phyloP scores from a whole-genome alignment of 2,888 invertebrate species.

The Ametastegia equiseti region DNA sequence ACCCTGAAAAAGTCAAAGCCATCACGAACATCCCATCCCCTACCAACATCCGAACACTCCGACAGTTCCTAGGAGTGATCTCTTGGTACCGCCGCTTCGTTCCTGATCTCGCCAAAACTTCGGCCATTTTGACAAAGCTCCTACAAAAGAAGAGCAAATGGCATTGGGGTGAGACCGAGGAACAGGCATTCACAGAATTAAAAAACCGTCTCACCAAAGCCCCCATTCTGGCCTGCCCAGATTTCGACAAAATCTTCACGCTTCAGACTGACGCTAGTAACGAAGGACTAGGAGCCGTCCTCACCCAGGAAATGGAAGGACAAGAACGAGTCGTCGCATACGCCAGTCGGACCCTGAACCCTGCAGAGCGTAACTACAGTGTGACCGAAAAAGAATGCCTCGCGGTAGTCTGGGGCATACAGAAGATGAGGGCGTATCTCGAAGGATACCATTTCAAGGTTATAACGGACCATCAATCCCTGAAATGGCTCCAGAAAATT shows the following conservation, averaged over 20 bases:
- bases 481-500: conserved; percentile 54
- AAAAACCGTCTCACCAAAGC: conserved; percentile 49
- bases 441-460: conserved; percentile 47
- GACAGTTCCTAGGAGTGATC: conserved; percentile 59
- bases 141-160: conserved; percentile 52
- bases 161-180: conserved; percentile 50
- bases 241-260: conserved; percentile 53
- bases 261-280: conserved; percentile 53
- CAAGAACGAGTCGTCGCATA: neutral
- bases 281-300: conserved; percentile 45
- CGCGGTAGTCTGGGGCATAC: conserved; percentile 30
- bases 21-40: conserved; percentile 53
- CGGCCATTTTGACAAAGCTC: conserved; percentile 53
- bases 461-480: conserved; percentile 48
- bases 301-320: conserved; percentile 27
- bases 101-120: conserved; percentile 48
- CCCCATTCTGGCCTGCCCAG: conserved; percentile 53
- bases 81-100: conserved; percentile 63
- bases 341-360: neutral
- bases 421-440: conserved; percentile 41
- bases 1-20: conserved; percentile 45
- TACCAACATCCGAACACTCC: conserved; percentile 49
- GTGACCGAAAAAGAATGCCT: conserved; percentile 41
- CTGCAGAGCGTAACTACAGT: conserved; percentile 17
- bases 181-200: conserved; percentile 53